Evolutionary conservation across 2,113 vertebrate species (phyloP).

Genomic region (Bothrops jararaca): DNA sequence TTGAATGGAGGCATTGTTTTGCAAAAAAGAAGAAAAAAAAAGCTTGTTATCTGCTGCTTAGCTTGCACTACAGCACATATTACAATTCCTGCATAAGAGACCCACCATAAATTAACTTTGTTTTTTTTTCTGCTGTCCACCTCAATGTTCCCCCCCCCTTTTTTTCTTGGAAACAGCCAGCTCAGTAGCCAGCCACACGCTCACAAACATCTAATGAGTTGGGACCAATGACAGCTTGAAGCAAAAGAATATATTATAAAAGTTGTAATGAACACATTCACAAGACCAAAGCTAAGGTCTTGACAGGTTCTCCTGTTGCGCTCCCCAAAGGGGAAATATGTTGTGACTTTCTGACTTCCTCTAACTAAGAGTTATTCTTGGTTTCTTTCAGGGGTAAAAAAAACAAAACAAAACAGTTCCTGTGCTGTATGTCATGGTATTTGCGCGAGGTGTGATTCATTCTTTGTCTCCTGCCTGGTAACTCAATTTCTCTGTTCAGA

Average conservation of each 20-base stretch:
- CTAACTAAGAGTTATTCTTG: neutral
- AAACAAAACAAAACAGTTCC: neutral
- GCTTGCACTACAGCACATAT: neutral
- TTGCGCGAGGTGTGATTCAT: neutral
- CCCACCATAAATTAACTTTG: neutral
- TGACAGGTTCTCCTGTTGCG: neutral
- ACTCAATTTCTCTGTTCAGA: neutral
- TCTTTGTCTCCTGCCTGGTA: neutral
- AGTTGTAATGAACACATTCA: constrained; percentile 22
- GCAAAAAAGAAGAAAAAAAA: neutral
- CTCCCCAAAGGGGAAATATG: neutral
- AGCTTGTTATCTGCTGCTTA: neutral
- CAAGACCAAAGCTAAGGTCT: neutral
- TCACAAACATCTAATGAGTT: constrained; percentile 18
- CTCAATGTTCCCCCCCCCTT: neutral
- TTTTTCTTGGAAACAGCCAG: constrained; percentile 7
- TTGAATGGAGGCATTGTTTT: neutral
- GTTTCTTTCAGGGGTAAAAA: constrained; percentile 4
- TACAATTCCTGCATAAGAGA: neutral
- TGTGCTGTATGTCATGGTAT: neutral
- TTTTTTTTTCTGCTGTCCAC: neutral
- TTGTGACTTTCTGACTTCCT: constrained; percentile 7
- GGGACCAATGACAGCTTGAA: neutral
- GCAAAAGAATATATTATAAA: constrained; percentile 28
- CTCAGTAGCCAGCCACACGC: neutral